Conservation (phyloP, 2,888 invertebrate species). For the Rotaria sp. region DNA sequence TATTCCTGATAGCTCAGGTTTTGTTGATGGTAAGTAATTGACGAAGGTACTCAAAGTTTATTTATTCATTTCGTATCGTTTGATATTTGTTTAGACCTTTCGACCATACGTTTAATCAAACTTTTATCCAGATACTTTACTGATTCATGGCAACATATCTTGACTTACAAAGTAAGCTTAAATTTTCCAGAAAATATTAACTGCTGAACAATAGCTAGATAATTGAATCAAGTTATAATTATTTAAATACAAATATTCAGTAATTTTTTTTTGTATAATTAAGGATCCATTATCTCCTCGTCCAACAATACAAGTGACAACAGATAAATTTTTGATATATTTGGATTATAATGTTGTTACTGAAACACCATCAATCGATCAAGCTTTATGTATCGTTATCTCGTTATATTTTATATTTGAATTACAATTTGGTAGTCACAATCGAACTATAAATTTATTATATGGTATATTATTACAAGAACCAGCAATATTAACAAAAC, state of each 20-base stretch:
- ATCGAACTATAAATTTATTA: neutral
- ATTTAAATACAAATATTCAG: neutral
- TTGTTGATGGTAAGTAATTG: neutral
- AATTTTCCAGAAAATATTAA: neutral
- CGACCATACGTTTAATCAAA: neutral
- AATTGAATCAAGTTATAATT: neutral
- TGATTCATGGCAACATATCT: neutral
- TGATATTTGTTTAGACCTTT: neutral
- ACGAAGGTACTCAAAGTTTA: too few relatives aligned
- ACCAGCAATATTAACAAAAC: neutral
- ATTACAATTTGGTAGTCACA: neutral
- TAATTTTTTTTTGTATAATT: neutral
- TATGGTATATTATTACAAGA: neutral
- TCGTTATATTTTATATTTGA: neutral
- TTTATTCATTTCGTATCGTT: neutral
- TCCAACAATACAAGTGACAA: neutral
- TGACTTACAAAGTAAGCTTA: neutral
- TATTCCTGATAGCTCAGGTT: neutral
- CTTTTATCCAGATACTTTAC: neutral
- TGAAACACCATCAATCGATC: neutral
- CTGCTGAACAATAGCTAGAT: neutral
- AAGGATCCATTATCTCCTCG: neutral
- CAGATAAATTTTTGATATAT: neutral
- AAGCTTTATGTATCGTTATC: neutral
- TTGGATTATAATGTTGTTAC: neutral